Evolutionary conservation across 2,888 invertebrate species (phyloP).

Genomic region (Eristalis pertinax): DNA sequence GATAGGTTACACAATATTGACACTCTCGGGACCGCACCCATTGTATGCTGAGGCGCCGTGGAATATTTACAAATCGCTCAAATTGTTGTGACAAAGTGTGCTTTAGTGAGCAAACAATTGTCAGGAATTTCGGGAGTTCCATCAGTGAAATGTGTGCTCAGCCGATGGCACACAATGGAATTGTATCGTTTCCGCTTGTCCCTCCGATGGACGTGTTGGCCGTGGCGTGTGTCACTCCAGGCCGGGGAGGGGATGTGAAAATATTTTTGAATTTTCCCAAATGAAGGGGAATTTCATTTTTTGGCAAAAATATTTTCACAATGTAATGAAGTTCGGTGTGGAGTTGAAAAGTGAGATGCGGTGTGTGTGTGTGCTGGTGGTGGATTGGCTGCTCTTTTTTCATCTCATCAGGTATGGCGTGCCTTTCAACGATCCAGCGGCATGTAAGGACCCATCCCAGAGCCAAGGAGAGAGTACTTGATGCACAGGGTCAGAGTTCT

Average conservation of each 20-base stretch:
- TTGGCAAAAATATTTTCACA: too few species aligned
- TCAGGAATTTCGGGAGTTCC: neutral
- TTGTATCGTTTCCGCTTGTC: neutral
- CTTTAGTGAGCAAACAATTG: neutral
- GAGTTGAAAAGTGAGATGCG: too few species aligned
- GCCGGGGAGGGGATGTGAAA: neutral
- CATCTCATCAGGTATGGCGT: too few species aligned
- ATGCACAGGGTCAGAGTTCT: too few species aligned
- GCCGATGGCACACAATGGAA: neutral
- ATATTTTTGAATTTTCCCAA: neutral
- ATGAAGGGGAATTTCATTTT: too few species aligned
- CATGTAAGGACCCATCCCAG: too few species aligned
- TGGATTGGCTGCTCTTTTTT: too few species aligned
- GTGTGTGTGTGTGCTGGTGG: too few species aligned
- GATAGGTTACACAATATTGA: slow-evolving; percentile 15
- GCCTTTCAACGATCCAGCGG: too few species aligned
- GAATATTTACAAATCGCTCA: neutral
- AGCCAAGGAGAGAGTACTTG: too few species aligned
- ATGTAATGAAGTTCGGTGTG: too few species aligned
- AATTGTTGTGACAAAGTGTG: neutral
- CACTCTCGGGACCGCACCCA: slow-evolving; percentile 15
- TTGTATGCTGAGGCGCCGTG: slow-evolving; percentile 3
- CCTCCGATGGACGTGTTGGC: neutral
- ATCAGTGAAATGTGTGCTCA: neutral
- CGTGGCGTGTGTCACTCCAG: neutral